These are phyloP conservation scores for Cotesia typhae DNA, from an alignment of 1,140 invertebrate genomes.

Conservation along the genomic window DNA sequence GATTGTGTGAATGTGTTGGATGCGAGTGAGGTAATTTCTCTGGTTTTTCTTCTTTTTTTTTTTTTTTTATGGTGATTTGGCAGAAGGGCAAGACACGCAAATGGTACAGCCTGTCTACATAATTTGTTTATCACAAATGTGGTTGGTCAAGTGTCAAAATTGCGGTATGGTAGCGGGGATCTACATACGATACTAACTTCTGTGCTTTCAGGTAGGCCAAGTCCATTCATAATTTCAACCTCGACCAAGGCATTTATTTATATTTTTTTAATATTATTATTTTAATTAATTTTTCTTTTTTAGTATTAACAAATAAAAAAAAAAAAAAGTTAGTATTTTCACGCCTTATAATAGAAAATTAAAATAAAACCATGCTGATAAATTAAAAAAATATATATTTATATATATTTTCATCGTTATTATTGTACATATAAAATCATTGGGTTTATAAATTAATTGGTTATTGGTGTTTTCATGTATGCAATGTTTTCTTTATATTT, in stretches of 20 bases:
- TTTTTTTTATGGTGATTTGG: conserved; percentile 59
- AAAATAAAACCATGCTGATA: too few species aligned
- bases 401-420: conserved; percentile 25
- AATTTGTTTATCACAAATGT: conserved; percentile 46
- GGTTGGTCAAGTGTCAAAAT: conserved; percentile 66
- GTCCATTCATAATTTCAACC: conserved; percentile 64
- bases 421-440: conserved; percentile 47
- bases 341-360: too few species aligned
- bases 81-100: conserved; percentile 55
- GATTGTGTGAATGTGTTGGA: conserved; percentile 23
- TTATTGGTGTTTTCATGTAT: conserved; percentile 51
- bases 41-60: conserved; percentile 36
- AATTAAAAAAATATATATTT: neutral
- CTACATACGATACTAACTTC: conserved; percentile 68
- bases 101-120: conserved; percentile 60
- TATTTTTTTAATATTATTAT: conserved; percentile 23
- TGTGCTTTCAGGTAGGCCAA: conserved; percentile 68
- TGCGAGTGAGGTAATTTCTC: conserved; percentile 36
- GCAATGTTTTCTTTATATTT: conserved; percentile 47
- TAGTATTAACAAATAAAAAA: too few species aligned
- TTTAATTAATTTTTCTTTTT: conserved; percentile 7
- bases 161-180: conserved; percentile 65
- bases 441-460: conserved; percentile 50
- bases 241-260: conserved; percentile 28
- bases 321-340: too few species aligned